Evolutionary conservation across 2,113 vertebrate species (phyloP).

Genomic region (Rynchops niger): DNA sequence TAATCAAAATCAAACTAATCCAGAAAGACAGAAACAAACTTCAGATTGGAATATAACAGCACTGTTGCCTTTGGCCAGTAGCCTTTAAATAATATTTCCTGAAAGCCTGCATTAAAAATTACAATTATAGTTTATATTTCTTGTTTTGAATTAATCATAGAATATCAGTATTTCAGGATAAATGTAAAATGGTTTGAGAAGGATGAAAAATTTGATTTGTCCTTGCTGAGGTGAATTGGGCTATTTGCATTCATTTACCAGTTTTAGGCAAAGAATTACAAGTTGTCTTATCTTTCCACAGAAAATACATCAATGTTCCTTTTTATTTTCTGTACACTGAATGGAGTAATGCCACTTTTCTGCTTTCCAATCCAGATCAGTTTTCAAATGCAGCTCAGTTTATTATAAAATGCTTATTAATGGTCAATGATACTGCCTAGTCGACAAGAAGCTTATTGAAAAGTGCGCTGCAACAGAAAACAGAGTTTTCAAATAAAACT

Average conservation of each 20-base stretch:
- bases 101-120: not conserved
- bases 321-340: not conserved
- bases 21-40: not conserved
- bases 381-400: not conserved
- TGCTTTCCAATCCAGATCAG: not conserved
- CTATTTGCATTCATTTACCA: not conserved
- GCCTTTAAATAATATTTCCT: not conserved
- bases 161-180: not conserved
- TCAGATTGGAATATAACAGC: not conserved
- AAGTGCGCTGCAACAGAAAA: not conserved
- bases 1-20: conserved; percentile 7
- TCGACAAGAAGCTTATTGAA: not conserved
- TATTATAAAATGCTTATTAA: not conserved
- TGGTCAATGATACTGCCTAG: not conserved
- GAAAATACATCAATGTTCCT: not conserved
- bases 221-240: not conserved
- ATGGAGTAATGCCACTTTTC: not conserved
- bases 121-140: not conserved
- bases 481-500: not conserved
- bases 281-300: not conserved
- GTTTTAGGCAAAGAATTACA: not conserved
- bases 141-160: not conserved
- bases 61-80: not conserved
- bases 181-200: not conserved
- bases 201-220: not conserved